Percentiles rank a stretch among this genome's conserved stretches.
phyloP scores from a whole-genome alignment of 2,113 vertebrate species.

The Elanus axillaris region DNA sequence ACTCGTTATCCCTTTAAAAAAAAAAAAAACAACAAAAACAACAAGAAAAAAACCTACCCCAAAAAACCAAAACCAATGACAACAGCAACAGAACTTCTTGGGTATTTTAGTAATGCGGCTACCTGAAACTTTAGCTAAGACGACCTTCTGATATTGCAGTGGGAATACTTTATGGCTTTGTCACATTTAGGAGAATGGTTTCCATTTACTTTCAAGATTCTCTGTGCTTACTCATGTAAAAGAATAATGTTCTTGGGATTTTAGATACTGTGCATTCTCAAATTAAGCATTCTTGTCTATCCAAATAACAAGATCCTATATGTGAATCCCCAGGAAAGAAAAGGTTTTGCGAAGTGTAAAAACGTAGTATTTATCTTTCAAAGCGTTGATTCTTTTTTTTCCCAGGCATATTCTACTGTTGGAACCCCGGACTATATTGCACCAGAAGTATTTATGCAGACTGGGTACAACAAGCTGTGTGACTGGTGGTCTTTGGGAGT shows the following conservation, averaged over 20 bases:
- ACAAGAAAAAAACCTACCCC: neutral
- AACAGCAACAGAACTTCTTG: neutral
- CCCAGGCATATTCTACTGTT: constrained; percentile 94
- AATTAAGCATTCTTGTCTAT: neutral
- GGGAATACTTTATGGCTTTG: neutral
- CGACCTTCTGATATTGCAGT: neutral
- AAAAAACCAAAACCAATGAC: neutral
- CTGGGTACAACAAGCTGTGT: constrained; percentile 95
- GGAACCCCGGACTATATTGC: constrained; percentile 98
- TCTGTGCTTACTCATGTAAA: neutral
- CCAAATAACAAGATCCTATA: neutral
- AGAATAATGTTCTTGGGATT: neutral
- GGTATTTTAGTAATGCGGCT: neutral
- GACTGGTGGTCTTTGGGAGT: constrained; percentile 99
- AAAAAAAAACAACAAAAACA: neutral
- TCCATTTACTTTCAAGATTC: neutral
- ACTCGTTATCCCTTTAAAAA: neutral
- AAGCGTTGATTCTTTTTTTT: neutral
- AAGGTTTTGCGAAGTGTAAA: neutral
- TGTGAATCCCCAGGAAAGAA: neutral
- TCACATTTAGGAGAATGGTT: neutral
- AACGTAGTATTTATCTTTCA: neutral
- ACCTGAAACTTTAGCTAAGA: neutral
- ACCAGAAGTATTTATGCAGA: constrained; percentile 97
- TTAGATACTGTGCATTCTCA: neutral